Base-by-base conservation (phyloP, 2,888 invertebrate genomes). In the Erebia epiphron region DNA sequence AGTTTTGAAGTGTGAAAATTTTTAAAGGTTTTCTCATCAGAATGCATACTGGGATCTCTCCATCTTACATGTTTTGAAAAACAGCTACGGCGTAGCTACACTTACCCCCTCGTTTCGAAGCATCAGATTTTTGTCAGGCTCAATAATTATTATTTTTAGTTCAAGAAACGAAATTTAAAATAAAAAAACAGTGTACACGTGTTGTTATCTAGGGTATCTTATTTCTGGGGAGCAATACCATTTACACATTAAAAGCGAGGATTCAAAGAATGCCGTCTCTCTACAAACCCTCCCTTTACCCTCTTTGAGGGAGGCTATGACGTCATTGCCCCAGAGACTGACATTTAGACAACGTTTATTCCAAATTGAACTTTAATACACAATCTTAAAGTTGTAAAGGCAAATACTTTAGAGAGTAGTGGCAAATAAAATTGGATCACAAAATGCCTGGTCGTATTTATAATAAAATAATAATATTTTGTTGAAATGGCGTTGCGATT, bases 311-410 rank as follows among this genome's bases (percentile, higher is more conserved):
- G 67, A 68, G 60, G 64, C 66, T 67, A 68, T 76, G 76, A 75
- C 76, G 76, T 75, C 76, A 76, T 70, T 72, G 56, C 67, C 71
- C 67, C 56, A 71, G 68, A 60, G 56, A 57, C 69, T 76, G 73
- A 76, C 72, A 76, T 76, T 76, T 76, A 68, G 58, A 68, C 16
- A 16, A 18, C 50, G 13, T 57, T 26, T 57, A 67, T 54, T 70
- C 56, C 1, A 63, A 73, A 68, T 65, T 52, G 67, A n/a, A 63
- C 67, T 68, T 72, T 67, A 69, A 16, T 0, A 3, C 11, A 16
- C 18, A 0, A 8, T 0, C 0, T 8, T 57, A 65, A 62, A 58
- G 61, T 35, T 66, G n/a, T 11, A 41, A 52, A 65, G 16, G 18
- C 43, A 46, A 56, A 14, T n/a, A 2, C 49, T 18, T 21, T n/a